These are phyloP conservation scores for Lithobius niger DNA, from an alignment of 1,140 invertebrate genomes.

Conservation along the genomic window DNA sequence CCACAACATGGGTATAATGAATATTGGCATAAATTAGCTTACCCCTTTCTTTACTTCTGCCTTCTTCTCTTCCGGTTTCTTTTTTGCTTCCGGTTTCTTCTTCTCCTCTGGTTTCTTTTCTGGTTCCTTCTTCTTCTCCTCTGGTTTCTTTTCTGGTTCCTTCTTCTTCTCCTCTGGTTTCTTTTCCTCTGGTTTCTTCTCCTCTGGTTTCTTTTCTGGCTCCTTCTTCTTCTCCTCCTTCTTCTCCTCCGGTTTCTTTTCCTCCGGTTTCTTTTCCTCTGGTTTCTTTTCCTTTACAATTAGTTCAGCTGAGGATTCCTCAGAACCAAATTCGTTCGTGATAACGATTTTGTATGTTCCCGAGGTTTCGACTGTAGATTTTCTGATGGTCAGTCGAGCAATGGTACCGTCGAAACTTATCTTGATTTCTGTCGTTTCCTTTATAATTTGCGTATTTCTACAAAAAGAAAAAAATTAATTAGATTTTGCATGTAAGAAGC, in stretches of 20 bases:
- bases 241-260: slow-evolving; percentile 14
- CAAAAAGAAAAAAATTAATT: slow-evolving; percentile 17
- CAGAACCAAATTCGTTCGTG: slow-evolving; percentile 66
- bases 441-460: slow-evolving; percentile 53
- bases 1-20: too few species aligned
- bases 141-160: slow-evolving; percentile 35
- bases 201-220: slow-evolving; percentile 20
- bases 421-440: slow-evolving; percentile 49
- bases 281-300: slow-evolving; percentile 43
- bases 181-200: slow-evolving; percentile 25
- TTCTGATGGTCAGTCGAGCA: slow-evolving; percentile 55
- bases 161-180: slow-evolving; percentile 26
- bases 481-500: too few species aligned
- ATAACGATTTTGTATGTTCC: slow-evolving; percentile 66
- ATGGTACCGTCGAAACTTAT: slow-evolving; percentile 68
- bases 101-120: slow-evolving; percentile 37
- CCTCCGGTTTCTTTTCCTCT: slow-evolving; percentile 12
- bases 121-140: slow-evolving; percentile 30
- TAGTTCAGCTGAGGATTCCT: slow-evolving; percentile 60
- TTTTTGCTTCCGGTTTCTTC: slow-evolving; percentile 19
- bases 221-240: slow-evolving; percentile 12
- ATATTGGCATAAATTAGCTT: too few species aligned
- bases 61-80: slow-evolving; percentile 18
- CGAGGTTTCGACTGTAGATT: slow-evolving; percentile 49
- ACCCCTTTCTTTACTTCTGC: slow-evolving; percentile 11